A percentile compares a stretch with the other conserved stretches of the same genome.
Conservation (phyloP, 1,140 invertebrate genomes). For the Cydia fagiglandana region DNA sequence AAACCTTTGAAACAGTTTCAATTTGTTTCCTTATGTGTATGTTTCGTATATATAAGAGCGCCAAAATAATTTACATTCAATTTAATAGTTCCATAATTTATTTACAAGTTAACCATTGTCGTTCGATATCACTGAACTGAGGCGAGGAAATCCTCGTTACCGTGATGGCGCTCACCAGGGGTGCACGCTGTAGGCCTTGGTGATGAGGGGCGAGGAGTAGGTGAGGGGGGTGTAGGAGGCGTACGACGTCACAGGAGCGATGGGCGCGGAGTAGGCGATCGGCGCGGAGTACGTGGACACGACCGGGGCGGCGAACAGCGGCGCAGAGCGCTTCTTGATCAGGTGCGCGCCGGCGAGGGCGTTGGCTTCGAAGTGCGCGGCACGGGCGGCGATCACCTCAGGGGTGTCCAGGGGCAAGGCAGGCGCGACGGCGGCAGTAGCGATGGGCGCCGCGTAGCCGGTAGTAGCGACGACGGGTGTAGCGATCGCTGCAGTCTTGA, state of each 20-base stretch:
- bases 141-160: slow-evolving; percentile 45
- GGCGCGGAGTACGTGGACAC: slow-evolving; percentile 48
- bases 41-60: no score
- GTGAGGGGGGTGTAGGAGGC: slow-evolving; percentile 52
- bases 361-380: slow-evolving; percentile 68
- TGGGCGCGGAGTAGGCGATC: slow-evolving; percentile 45
- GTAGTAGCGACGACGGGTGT: slow-evolving; percentile 38
- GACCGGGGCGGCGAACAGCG: slow-evolving; percentile 46
- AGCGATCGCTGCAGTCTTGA: slow-evolving; percentile 47
- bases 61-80: no score
- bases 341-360: slow-evolving; percentile 60
- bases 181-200: slow-evolving; percentile 55
- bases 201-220: slow-evolving; percentile 50
- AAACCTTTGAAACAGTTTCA: no score
- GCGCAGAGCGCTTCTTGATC: slow-evolving; percentile 62
- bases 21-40: no score
- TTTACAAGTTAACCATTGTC: slow-evolving; percentile 50
- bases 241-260: slow-evolving; percentile 35
- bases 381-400: slow-evolving; percentile 75
- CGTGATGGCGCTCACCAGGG: slow-evolving; percentile 55
- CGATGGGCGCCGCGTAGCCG: slow-evolving; percentile 31
- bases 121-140: slow-evolving; percentile 56
- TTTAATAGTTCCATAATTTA: slow-evolving; percentile 38
- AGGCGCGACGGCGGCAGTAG: slow-evolving; percentile 36
- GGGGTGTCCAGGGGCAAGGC: slow-evolving; percentile 61